Evolutionary conservation across 2,113 vertebrate species (phyloP), one percentile per base, ranked within the genome.

Genomic region (Falcunculus frontatus): DNA sequence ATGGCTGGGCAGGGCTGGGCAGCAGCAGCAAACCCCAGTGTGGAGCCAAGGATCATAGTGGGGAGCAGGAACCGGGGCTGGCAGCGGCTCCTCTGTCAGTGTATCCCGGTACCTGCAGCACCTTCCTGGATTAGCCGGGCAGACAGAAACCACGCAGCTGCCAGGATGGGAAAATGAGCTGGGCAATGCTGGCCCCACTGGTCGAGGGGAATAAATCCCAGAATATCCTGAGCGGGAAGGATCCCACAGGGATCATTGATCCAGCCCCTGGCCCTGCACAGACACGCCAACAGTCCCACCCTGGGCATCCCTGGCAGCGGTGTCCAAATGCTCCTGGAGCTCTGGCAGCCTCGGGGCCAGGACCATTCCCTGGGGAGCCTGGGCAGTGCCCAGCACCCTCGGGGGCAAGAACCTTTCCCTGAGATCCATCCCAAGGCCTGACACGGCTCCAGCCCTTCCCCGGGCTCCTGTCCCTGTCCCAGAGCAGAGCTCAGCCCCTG

Each of bases 401-500:
- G n/a, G 63, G 63, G 42, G n/a, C 13, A 68, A 81, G 78, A 81
- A 68, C 52, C 63, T 80, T 56, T 7, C 52, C 42, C 78, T 81
- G 39, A 79, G 50, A 5, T 60, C 73, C 74, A 32, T 19, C 1
- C 56, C 74, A 26, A 39, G 27, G 5, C 41, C 56, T 76, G 74
- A 5, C 44, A 11, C 74, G 49, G 56, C 74, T 26, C n/a, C 74
- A 49, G 74, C 73, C 55, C 8, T 47, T 47, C 6, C 56, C 56
- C 49, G 73, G 56, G 27, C 44, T 76, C 56, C 56, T 60, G 73
- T 18, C 50, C 50, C 50, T 72, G 50, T 5, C 44, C 44, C 73
- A 60, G 73, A 76, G 73, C 73, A 76, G n/a, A 76, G 74, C 77
- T 80, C 77, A 80, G 62, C 50, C 77, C 62, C 62, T 44, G 77